Percentiles rank a stretch among this genome's conserved stretches.
Evolutionary conservation across 30 jellyfish, hydroid and myxozoan species (phyloP).

Genomic region (Euphysa ruthae): DNA sequence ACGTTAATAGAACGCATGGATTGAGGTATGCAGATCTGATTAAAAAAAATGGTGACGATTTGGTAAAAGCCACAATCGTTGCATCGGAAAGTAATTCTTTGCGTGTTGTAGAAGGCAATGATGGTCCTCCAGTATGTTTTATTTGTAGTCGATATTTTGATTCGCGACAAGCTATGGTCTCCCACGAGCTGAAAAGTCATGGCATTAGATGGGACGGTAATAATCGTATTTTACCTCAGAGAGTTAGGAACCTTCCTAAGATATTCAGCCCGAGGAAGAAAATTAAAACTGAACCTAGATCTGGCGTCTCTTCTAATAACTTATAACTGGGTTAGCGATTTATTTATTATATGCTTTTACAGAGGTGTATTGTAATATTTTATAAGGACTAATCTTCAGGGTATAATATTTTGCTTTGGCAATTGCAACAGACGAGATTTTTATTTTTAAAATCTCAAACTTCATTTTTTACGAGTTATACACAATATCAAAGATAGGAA

Average conservation of each 20-base stretch:
- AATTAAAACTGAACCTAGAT: too few relatives aligned
- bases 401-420: too few relatives aligned
- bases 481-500: too few relatives aligned
- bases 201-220: conserved; percentile 62
- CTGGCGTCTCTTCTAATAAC: too few relatives aligned
- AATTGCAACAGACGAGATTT: too few relatives aligned
- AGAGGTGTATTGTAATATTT: too few relatives aligned
- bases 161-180: conserved; percentile 45
- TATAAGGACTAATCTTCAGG: too few relatives aligned
- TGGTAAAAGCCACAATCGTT: neutral
- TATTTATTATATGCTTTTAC: too few relatives aligned
- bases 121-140: conserved; percentile 46
- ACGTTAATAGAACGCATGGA: conserved; percentile 48
- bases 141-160: conserved; percentile 53
- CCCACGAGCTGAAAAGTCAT: conserved; percentile 65
- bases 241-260: conserved; percentile 6
- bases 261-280: too few relatives aligned
- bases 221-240: conserved; percentile 19
- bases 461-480: too few relatives aligned
- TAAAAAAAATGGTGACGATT: neutral
- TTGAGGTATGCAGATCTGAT: neutral
- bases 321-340: too few relatives aligned
- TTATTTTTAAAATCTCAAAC: too few relatives aligned
- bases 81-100: neutral
- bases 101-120: conserved; percentile 5